Conservation (phyloP, 2,113 vertebrate genomes). For the Parotia lawesii region DNA sequence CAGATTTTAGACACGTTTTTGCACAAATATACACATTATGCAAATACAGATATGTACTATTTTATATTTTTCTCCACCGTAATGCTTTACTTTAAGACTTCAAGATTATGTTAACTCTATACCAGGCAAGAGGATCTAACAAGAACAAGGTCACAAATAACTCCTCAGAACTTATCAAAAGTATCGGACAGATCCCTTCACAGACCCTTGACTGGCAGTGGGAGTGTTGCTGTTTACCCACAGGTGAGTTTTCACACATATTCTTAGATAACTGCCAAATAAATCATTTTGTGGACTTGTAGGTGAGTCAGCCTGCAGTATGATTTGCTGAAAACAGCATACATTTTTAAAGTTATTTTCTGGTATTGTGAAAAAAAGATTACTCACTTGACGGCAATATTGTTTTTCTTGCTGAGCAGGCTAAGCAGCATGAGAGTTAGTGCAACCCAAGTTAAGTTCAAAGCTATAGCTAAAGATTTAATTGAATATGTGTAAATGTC, state of each 20-base stretch:
- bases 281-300: not conserved
- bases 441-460: not conserved
- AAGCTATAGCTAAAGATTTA: not conserved
- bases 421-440: not conserved
- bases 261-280: not conserved
- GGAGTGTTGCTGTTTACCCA: not conserved
- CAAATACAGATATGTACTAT: not conserved
- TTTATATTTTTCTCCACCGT: not conserved
- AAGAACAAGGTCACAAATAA: not conserved
- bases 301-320: not conserved
- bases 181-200: not conserved
- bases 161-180: not conserved
- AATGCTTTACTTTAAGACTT: not conserved
- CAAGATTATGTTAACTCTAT: not conserved
- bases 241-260: not conserved
- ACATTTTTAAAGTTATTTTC: not conserved
- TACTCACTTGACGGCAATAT: accelerated
- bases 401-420: not conserved
- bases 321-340: not conserved
- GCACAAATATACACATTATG: not conserved
- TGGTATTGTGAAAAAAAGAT: not conserved
- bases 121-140: not conserved
- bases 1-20: not conserved
- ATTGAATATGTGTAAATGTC: not conserved
- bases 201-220: not conserved